Evolutionary conservation across 2,888 invertebrate species (phyloP), one percentile per base, ranked within the genome.

Genomic region (Drosophila pegasa): DNA sequence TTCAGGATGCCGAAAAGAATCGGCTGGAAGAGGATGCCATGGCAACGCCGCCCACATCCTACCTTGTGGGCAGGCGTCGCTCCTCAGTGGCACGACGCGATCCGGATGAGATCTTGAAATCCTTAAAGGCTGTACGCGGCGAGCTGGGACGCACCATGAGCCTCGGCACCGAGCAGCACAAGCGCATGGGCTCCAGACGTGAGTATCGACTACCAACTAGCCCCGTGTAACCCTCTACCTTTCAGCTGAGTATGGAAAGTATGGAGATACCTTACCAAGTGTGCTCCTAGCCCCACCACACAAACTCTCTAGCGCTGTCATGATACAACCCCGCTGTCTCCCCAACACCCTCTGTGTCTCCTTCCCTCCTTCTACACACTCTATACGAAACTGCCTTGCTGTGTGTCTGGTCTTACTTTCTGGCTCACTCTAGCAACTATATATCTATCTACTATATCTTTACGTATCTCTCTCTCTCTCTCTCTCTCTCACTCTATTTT

Each of bases 81-180:
- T 97, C 97, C 83, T 97, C 96, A 62, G 95, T 96, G 90, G 95
- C 96, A 43, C 94, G 96, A 41, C 95, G 96, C 81, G 96, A 97
- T 92, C 96, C 96, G 1, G 97, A 97, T 91, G 97, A 97, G 92
- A 96, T 97, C 84, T 92, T 97, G 74, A 95, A 96, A 83, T 96
- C 95, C 29, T 92, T 97, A 80, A 97, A 96, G 89, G 95, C 95
- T 63, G 96, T 96, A 74, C 95, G 96, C 90, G 96, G 96, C 54
- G 96, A 97, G 91, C 93, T 97, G 45, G 96, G 96, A 58, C 94
- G 97, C 64, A 96, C 96, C 58, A 95, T 96, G 94, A 97, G 97
- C 89, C 93, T 97, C 79, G 94, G 95, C 75, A 95, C 94, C 55
- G 94, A 94, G 55, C 91, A 91, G 29, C 77, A 89, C 62, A 94